Percentiles rank a stretch among this genome's conserved stretches.
phyloP scores from a whole-genome alignment of 2,113 vertebrate genomes.

The Salvelinus sp. region DNA sequence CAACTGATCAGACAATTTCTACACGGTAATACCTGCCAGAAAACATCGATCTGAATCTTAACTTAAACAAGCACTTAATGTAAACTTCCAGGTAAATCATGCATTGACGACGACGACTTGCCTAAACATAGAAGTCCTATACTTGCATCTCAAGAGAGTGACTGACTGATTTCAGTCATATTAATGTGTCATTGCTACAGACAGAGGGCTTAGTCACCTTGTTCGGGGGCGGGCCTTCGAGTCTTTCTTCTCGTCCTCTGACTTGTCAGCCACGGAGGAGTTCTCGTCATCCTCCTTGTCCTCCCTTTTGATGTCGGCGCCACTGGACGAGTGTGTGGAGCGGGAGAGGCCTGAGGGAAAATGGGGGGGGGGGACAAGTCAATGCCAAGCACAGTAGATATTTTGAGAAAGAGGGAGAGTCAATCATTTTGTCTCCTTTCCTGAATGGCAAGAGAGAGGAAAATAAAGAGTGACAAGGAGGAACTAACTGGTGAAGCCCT shows the following conservation, averaged over 20 bases:
- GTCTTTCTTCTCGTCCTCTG: slow-evolving; percentile 93
- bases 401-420: too few species aligned
- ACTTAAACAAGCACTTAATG: too few species aligned
- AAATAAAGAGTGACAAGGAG: neutral
- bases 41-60: too few species aligned
- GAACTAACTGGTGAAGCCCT: slow-evolving; percentile 82
- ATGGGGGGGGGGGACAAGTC: neutral
- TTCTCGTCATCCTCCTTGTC: slow-evolving; percentile 93
- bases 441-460: neutral
- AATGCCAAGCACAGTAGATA: too few species aligned
- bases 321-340: slow-evolving; percentile 62
- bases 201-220: slow-evolving; percentile 76
- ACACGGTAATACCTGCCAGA: too few species aligned
- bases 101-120: too few species aligned
- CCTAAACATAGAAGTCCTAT: too few species aligned
- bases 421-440: neutral
- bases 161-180: neutral
- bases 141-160: too few species aligned
- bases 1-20: too few species aligned
- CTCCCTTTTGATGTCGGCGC: slow-evolving; percentile 84
- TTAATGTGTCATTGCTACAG: neutral
- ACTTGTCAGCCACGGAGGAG: slow-evolving; percentile 79
- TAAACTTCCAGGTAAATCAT: too few species aligned
- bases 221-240: slow-evolving; percentile 78
- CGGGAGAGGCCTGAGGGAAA: slow-evolving; percentile 68